Evolutionary conservation across 2,113 vertebrate genomes (phyloP).

Genomic region (Donacobius atricapilla): DNA sequence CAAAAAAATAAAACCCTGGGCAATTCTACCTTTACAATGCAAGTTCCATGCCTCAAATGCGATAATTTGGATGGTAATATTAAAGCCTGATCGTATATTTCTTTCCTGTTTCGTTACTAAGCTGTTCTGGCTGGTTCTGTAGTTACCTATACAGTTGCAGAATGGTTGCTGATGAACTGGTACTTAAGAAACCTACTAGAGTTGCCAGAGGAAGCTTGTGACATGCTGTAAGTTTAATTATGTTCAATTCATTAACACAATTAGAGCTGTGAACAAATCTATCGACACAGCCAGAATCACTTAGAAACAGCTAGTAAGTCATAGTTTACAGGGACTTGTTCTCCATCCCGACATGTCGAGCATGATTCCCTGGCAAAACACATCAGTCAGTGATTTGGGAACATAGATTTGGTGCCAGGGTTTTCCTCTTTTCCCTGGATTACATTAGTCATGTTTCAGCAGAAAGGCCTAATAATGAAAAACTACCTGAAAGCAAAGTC

Average conservation of each 20-base stretch:
- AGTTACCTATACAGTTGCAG: not conserved
- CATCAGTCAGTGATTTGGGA: slow-evolving; percentile 23
- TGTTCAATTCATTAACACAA: slow-evolving; percentile 80
- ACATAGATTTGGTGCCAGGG: not conserved
- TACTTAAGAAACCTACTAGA: slow-evolving; percentile 58
- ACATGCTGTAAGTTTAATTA: slow-evolving; percentile 76
- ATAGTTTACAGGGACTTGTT: slow-evolving; percentile 53
- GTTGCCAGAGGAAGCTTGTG: slow-evolving; percentile 71
- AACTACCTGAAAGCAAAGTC: not conserved
- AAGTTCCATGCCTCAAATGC: not conserved
- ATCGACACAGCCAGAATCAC: slow-evolving; percentile 74
- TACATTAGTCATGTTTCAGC: not conserved
- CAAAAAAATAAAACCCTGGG: not conserved
- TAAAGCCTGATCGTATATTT: not conserved
- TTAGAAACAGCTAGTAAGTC: slow-evolving; percentile 72
- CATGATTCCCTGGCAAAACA: slow-evolving; percentile 32
- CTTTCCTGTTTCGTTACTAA: not conserved
- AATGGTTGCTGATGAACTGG: not conserved
- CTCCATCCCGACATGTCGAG: not conserved
- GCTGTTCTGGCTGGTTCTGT: not conserved
- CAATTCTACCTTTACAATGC: not conserved
- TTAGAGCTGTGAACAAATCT: slow-evolving; percentile 76
- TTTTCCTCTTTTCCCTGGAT: not conserved
- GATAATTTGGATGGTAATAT: not conserved
- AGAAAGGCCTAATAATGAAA: slow-evolving; percentile 27